Evolutionary conservation across 1,140 invertebrate species (phyloP).

Genomic region (Drosophila orena): DNA sequence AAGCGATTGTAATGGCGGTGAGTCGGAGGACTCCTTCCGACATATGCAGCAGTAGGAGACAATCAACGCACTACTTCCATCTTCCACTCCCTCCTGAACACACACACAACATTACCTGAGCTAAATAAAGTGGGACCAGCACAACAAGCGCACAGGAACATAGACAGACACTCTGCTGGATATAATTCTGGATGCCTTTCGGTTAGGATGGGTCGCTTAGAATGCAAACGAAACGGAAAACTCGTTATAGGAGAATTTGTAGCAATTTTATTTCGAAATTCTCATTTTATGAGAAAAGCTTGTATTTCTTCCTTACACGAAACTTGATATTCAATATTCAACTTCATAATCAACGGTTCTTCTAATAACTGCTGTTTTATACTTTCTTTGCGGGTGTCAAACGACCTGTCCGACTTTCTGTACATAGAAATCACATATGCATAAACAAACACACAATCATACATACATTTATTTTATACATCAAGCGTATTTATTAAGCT

Average conservation of each 20-base stretch:
- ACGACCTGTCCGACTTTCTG: slow-evolving; percentile 9
- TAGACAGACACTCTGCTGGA: slow-evolving; percentile 36
- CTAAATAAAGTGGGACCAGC: slow-evolving; percentile 64
- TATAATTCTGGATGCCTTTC: slow-evolving; percentile 45
- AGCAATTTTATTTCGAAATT: neutral
- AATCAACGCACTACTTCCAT: slow-evolving; percentile 30
- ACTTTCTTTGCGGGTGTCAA: neutral
- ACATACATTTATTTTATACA: slow-evolving; percentile 52
- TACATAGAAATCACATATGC: slow-evolving; percentile 42
- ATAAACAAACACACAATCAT: slow-evolving; percentile 31
- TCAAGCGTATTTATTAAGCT: slow-evolving; percentile 55
- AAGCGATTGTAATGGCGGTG: slow-evolving; percentile 68
- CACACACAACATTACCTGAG: slow-evolving; percentile 69
- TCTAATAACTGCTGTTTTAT: neutral
- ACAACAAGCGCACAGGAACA: slow-evolving; percentile 35
- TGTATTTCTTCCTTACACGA: neutral
- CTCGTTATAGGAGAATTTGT: neutral
- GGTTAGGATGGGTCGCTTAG: slow-evolving; percentile 9
- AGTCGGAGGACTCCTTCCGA: slow-evolving; percentile 58
- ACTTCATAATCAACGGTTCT: neutral
- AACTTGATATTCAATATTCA: slow-evolving; percentile 2
- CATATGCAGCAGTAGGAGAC: slow-evolving; percentile 68
- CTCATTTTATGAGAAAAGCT: neutral
- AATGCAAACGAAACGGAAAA: neutral
- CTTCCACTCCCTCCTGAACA: slow-evolving; percentile 5